Base-by-base conservation (phyloP, 2,888 invertebrate species). In the Troilus luridus region DNA sequence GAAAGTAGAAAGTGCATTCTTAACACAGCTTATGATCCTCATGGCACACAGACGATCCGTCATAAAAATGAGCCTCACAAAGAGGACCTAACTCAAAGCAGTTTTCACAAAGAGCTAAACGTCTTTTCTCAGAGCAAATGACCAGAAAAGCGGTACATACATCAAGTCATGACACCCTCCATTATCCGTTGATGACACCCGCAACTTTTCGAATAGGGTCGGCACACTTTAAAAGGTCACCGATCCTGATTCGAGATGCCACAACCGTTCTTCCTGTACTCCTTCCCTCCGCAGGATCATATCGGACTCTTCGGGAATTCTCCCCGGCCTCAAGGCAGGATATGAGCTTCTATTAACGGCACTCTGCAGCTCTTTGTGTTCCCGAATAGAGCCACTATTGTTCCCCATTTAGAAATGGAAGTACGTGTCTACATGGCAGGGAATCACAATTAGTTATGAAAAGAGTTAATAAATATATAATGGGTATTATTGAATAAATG, bases 311-410 rank as follows among this genome's bases (percentile, higher is more conserved):
- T 77, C 27, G 41, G n/a, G 14, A 41, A 77, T 77, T 77, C 72
- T 14, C 17, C 24, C 24, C 67, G 9, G 24, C 12, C 67, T 67
- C 72, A 17, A 19, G 9, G 72, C 72, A 77, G 72, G 72, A 77
- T 77, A 77, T 77, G 72, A 41, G 41, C 72, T 77, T 77, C 72
- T 77, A 77, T 77, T 77, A 77, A 77, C 72, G 72, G 72, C 72
- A 41, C 72, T 77, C 41, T 17, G 21, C 0, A 19, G 2, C 72
- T 77, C 72, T 77, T 77, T 77, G 72, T 77, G 27, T 77, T 77
- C 72, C 72, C 41, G 72, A 77, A 77, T 27, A 77, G 72, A 41
- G 41, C 27, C 27, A 6, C 72, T 8, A 77, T 77, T 77, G 72
- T 77, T 77, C 41, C 72, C 27, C 8, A 77, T 77, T 41, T 41